phyloP scores from a whole-genome alignment of 64 coral and sea anemone species.

The Platygyra sinensis region DNA sequence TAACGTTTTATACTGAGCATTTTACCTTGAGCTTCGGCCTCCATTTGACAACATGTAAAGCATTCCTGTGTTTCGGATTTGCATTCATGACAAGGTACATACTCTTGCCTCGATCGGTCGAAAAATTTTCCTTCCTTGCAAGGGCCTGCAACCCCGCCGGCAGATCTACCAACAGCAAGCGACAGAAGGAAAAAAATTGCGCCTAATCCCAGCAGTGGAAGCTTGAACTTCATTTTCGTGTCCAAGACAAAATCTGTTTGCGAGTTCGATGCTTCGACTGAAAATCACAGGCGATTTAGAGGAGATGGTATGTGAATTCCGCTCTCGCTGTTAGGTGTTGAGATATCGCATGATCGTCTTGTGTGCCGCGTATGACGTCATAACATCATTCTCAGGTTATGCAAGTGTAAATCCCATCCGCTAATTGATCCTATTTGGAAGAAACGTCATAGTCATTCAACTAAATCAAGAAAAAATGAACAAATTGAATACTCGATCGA shows the following conservation, averaged over 20 bases:
- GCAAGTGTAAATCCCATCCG: neutral
- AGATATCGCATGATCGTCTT: neutral
- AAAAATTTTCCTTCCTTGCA: constrained; percentile 55
- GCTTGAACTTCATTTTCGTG: neutral
- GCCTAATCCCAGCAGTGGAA: neutral
- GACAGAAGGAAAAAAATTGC: neutral
- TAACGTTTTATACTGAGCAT: neutral
- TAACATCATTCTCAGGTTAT: neutral
- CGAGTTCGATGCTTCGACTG: neutral
- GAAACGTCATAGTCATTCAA: neutral
- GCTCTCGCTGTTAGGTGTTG: neutral
- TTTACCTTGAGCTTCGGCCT: neutral
- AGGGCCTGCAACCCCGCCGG: neutral
- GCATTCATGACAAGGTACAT: constrained; percentile 53
- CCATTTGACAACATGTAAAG: constrained; percentile 11
- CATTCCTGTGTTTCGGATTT: constrained; percentile 21
- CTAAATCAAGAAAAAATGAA: too few relatives aligned
- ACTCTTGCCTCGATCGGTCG: constrained; percentile 22
- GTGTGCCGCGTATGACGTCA: constrained; percentile 7
- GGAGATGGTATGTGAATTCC: neutral
- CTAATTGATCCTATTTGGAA: neutral
- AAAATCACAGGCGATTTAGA: neutral
- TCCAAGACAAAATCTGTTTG: neutral
- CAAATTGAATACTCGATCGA: neutral
- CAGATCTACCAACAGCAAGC: neutral